Base-by-base conservation (phyloP, 2,888 invertebrate species). In the Agonopterix subpropinquella region DNA sequence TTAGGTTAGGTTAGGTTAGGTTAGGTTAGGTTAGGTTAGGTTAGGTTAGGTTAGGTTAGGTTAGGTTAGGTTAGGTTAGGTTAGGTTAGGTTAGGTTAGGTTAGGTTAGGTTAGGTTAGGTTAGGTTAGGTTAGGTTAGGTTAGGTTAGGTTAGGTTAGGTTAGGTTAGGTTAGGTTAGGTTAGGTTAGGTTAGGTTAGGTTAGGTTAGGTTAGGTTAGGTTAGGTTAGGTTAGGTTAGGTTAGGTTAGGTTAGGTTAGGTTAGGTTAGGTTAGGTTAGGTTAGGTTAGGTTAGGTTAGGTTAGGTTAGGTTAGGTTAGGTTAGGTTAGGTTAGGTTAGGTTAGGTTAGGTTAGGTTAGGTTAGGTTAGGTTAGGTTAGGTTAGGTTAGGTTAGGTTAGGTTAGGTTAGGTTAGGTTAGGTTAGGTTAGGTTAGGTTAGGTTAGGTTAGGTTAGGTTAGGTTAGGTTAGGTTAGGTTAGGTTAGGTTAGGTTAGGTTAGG, bases 131-230 rank as follows among this genome's bases (percentile, higher is more conserved):
- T 52, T 49, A 49, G 52, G 49, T 52, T 49, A 49, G 49, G 45
- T 51, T 52, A 52, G 52, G 52, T 52, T 52, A 52, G 52, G 52
- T 52, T 52, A 51, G 51, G 51, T 51, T 51, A 51, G 51, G 51
- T 51, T 51, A n/a, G n/a, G n/a, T n/a, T n/a, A n/a, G n/a, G n/a
- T n/a, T n/a, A n/a, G n/a, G n/a, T n/a, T n/a, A n/a, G n/a, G n/a
- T n/a, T n/a, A 54, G 54, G 51, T 54, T 54, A 54, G 50, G n/a
- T n/a, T n/a, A n/a, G n/a, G n/a, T n/a, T n/a, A n/a, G n/a, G n/a
- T n/a, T n/a, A n/a, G n/a, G n/a, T n/a, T n/a, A n/a, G n/a, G n/a
- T 44, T 44, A 44, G 44, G 44, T n/a, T n/a, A 36, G 35, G 36
- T 35, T 35, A 36, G 50, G 50, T 50, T 51, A 52, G 52, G 54